Percentiles rank a stretch among this genome's conserved stretches.
phyloP scores from a whole-genome alignment of 2,797 vertebrate genomes.

The Nannoperca obscura region DNA sequence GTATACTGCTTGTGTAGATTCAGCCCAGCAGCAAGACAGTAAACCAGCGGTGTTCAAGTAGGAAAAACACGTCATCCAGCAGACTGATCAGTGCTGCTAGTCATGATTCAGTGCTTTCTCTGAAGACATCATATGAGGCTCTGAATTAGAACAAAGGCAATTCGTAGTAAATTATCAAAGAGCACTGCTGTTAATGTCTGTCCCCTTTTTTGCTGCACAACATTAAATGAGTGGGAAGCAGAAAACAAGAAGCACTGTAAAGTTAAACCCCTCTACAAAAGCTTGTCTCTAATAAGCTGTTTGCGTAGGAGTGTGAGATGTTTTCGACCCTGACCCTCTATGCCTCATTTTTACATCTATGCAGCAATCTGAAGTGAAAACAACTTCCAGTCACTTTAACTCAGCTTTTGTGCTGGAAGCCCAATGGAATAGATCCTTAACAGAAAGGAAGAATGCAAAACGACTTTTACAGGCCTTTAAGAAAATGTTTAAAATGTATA shows the following conservation, averaged over 20 bases:
- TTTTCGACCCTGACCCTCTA: conserved; percentile 68
- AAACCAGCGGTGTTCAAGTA: conserved; percentile 37
- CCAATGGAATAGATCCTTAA: conserved; percentile 40
- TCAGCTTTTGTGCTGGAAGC: conserved; percentile 49
- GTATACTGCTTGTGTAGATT: conserved; percentile 49
- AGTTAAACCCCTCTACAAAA: conserved; percentile 66
- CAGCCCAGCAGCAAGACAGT: conserved; percentile 40
- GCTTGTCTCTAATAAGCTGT: conserved; percentile 70
- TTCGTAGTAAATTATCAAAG: conserved; percentile 37
- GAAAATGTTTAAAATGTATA: conserved; percentile 47
- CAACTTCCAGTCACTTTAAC: conserved; percentile 64
- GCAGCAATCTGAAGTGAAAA: conserved; percentile 53
- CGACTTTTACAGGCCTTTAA: conserved; percentile 38
- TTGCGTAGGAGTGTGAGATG: conserved; percentile 73
- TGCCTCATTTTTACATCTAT: conserved; percentile 65
- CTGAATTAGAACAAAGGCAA: conserved; percentile 56
- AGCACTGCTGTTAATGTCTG: conserved; percentile 49
- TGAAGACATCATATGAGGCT: conserved; percentile 32
- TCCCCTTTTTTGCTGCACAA: conserved; percentile 23
- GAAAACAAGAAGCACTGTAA: conserved; percentile 62
- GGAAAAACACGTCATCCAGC: conserved; percentile 36
- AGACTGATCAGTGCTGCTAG: conserved; percentile 37
- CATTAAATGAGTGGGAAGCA: conserved; percentile 75
- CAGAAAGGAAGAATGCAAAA: conserved; percentile 43
- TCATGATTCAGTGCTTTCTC: conserved; percentile 47